Evolutionary conservation across 2,888 invertebrate genomes (phyloP), one percentile per base, ranked within the genome.

Genomic region (Steinernema hermaphroditum): DNA sequence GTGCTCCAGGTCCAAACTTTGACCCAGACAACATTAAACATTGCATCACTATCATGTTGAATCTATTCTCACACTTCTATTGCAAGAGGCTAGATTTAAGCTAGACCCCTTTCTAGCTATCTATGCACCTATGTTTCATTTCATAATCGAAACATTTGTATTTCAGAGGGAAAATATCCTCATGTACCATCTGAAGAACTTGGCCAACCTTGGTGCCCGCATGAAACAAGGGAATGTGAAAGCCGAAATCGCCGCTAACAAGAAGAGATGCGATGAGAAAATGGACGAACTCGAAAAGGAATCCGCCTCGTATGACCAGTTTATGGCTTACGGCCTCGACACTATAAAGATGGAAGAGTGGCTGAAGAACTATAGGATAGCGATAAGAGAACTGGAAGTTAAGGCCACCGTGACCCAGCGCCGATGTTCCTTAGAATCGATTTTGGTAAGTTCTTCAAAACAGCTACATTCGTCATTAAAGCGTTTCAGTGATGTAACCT

Each of bases 271-370:
- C 54, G 54, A 54, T 8, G 54, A 54, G 54, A 14, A 22, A 4
- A 22, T 27, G 12, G 54, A 54, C n/a, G 54, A 54, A 16, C 54
- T 54, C 27, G 27, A 12, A 8, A 54, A 54, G 54, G 24, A 54
- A 16, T 14, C 54, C 12, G 54, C 16, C 24, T 54, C 54, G 24
- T 54, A 54, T 16, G 54, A 54, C 54, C 54, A 54, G 22, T 54
- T 54, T 16, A 54, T 54, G 54, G 54, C 54, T 22, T 54, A 54
- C 16, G 54, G 54, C 14, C 29, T 54, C 14, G 54, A 54, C 29
- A 27, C 54, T 22, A 22, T 54, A 2, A 54, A 54, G 29, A 22
- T 54, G 54, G 27, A 54, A 6, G 54, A 54, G 16, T 54, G 54
- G 54, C 4, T 27, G 54, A 54, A 24, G 27, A 54, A 54, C 22